Evolutionary conservation across 1,140 invertebrate genomes (phyloP), one percentile per base, ranked within the genome.

Genomic region (Maconellicoccus hirsutus): DNA sequence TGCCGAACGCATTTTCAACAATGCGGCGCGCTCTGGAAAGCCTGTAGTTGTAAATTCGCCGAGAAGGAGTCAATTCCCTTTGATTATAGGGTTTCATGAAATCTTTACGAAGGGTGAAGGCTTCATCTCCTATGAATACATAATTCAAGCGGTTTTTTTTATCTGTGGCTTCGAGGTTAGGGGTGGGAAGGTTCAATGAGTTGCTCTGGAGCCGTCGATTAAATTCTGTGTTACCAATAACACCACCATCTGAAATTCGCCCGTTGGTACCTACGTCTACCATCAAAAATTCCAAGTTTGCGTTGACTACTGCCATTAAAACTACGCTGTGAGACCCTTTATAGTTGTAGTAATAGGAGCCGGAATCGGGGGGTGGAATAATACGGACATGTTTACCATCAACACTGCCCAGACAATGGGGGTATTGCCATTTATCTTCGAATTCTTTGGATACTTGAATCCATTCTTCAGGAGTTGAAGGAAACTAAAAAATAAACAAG

Each of bases 1-100:
- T 81, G 1, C 79, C 80, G 76, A 82, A 83, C 0, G 76, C 76
- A 76, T 81, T 82, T 75, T 83, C 81, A 6, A 82, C 76, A 70
- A 80, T 77, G 39, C 79, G 73, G 69, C 79, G 74, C 23, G 78
- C 78, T 61, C 78, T 74, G 25, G 75, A 76, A 22, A 79, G 69
- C 29, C 78, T 69, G 73, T 83, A 84, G 74, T 83, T 83, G 75
- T 79, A 84, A 63, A 82, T 76, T 71, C 75, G 74, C 76, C 82
- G n/a, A 38, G 6, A 6, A 38, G 6, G 14, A 38, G 6, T 70
- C 63, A 72, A 27, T 29, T 66, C 52, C 71, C 27, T 61, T 66
- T 52, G 69, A 21, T 39, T 39, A 70, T 74, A 73, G 29, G 73
- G 73, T 33, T 72, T 74, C 71, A 73, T 71, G 14, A 73, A 66